Evolutionary conservation across 2,797 vertebrate genomes (phyloP), one percentile per base, ranked within the genome.

Genomic region (Catharus ustulatus): DNA sequence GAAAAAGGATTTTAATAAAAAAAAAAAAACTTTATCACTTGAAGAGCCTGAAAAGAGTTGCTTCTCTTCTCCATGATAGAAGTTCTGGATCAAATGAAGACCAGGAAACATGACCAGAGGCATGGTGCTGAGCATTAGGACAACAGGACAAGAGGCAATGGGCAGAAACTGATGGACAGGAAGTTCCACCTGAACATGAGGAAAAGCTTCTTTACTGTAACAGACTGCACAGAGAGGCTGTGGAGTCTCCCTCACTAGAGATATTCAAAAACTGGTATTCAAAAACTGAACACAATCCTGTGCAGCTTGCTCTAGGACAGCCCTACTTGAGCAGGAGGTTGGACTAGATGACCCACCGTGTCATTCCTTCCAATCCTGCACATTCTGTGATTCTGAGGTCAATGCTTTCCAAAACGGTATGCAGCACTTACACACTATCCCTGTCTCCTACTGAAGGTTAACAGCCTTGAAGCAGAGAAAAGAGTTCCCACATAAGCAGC

Each of bases 371-470:
- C 38, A 58, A 4, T 13, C 24, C 52, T 19, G 13, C 19, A n/a
- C 20, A 22, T n/a, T 57, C 38, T 34, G 16, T n/a, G 12, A 21
- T n/a, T 57, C 43, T 38, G 19, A 86, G 24, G 16, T 27, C 40
- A 45, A 45, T 2, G 1, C 19, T 54, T 77, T 32, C 52, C 42
- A 55, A 34, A 78, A 55, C 1, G 2, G 3, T 27, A 22, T 55
- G 15, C 24, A 86, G 13, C 27, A n/a, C 9, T n/a, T 68, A 15
- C 8, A 36, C 0, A 0, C 3, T 38, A n/a, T 30, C 21, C 22
- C 13, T 20, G 6, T 46, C 15, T 81, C 38, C 58, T 75, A 29
- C 38, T 1, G 0, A 46, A 62, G 22, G 8, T 2, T 13, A 21
- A 52, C 22, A 86, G 5, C 48, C 26, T 58, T 0, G 0, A n/a